These are phyloP conservation scores for Adelphocoris suturalis DNA, from an alignment of 2,888 invertebrate species.

Conservation along the genomic window DNA sequence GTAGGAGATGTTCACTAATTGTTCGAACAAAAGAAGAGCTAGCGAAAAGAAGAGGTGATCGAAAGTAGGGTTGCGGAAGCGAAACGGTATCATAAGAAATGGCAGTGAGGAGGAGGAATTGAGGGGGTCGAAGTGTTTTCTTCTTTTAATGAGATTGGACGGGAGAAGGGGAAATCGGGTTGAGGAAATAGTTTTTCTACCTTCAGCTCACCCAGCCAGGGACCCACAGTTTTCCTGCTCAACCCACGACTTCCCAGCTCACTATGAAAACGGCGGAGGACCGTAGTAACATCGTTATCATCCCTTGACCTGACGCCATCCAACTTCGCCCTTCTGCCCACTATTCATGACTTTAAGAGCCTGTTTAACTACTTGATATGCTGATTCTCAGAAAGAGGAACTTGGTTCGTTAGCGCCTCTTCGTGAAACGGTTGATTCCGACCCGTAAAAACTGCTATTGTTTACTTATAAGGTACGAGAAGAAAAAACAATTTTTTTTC, in stretches of 20 bases:
- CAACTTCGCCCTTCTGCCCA: neutral
- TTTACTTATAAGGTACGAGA: neutral
- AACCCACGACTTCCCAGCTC: neutral
- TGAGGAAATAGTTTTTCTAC: conserved; percentile 29
- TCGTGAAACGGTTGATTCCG: conserved; percentile 34
- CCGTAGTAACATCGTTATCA: neutral
- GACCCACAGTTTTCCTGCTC: neutral
- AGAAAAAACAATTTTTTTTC: neutral
- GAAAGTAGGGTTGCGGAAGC: neutral
- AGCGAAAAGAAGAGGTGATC: conserved; percentile 1
- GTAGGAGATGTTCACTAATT: conserved; percentile 46
- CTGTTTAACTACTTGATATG: conserved; percentile 58
- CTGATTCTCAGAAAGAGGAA: conserved; percentile 20
- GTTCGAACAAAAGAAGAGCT: conserved; percentile 8
- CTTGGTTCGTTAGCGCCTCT: conserved; percentile 26
- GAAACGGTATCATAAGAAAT: conserved; percentile 17
- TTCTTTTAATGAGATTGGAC: conserved; percentile 51
- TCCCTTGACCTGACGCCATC: neutral
- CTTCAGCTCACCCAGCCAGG: neutral
- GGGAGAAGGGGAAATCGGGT: conserved; percentile 4
- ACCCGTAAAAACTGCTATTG: conserved; percentile 2
- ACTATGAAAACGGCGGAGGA: neutral
- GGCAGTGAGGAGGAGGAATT: neutral
- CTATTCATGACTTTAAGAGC: conserved; percentile 54
- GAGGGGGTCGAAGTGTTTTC: conserved; percentile 21